Base-by-base conservation (phyloP, 2,797 vertebrate species). In the Spatula clypeata region DNA sequence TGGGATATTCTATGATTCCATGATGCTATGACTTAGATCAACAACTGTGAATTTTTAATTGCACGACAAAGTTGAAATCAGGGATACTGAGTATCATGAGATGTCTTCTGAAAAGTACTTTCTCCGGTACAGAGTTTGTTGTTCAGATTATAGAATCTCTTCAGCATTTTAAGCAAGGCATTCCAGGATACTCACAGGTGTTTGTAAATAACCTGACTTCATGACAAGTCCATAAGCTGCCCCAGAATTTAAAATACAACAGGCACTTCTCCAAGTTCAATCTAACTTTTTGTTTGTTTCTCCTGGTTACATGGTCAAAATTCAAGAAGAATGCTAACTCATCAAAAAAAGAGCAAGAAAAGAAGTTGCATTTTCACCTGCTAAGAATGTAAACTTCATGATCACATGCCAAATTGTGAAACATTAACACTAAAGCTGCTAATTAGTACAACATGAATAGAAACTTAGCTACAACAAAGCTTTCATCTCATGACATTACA, bases 361-460 rank as follows among this genome's bases (percentile, higher is more conserved):
- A 36, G 40, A 51, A 77, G 58, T 53, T 79, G 47, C 21, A 47
- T 71, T 92, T 67, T 55, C 32, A 73, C 58, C 88, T 69, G 58
- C 44, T 83, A 58, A 69, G 76, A 86, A 74, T 6, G 49, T 1
- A 94, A 88, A 29, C 20, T 92, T 80, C 81, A 73, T 24, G 36
- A 84, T 42, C 27, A 79, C 6, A 1, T 45, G 54, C 13, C 53
- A 91, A 93, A 38, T 6, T 60, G 42, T 88, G 81, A 96, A 94
- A 83, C 70, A 88, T 72, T 66, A 95, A 74, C 66, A 58, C 54
- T 38, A 26, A 80, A 83, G 49, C 57, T 89, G 31, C 80, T 70
- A 74, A 86, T 51, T 83, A 82, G 74, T 75, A 86, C n/a, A 91
- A 87, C 36, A 84, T 9, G 79, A 86, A 94, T 27, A 86, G 58